Evolutionary conservation across 23 tunicate species (phyloP).

Genomic region (Diplosoma virens): DNA sequence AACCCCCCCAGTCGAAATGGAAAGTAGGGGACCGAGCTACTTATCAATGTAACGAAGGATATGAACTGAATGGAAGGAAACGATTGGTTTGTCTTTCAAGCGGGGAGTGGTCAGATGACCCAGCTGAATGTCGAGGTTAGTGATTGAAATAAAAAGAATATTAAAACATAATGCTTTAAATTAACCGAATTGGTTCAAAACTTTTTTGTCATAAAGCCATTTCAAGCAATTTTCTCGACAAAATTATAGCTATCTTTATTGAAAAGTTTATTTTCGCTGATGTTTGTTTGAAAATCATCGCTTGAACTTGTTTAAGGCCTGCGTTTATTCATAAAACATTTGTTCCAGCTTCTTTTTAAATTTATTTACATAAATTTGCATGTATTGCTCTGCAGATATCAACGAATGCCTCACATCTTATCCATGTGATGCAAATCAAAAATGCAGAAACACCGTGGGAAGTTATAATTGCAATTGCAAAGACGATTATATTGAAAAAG

Average conservation of each 20-base stretch:
- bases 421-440: slow-evolving; percentile 30
- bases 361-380: too few relatives aligned
- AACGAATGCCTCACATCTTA: slow-evolving; percentile 16
- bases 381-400: slow-evolving; percentile 13
- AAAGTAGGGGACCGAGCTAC: slow-evolving; percentile 2
- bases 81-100: slow-evolving; percentile 10
- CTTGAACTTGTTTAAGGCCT: too few relatives aligned
- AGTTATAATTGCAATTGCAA: slow-evolving; percentile 38
- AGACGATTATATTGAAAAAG: slow-evolving; percentile 22
- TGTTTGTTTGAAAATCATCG: too few relatives aligned
- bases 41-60: slow-evolving; percentile 37
- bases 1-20: background rate
- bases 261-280: too few relatives aligned
- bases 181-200: too few relatives aligned
- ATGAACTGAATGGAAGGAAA: slow-evolving; percentile 9
- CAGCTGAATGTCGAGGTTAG: slow-evolving; percentile 22
- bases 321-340: too few relatives aligned
- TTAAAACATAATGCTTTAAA: too few relatives aligned
- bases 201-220: too few relatives aligned
- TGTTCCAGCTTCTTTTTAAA: too few relatives aligned
- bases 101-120: slow-evolving; percentile 27
- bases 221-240: too few relatives aligned
- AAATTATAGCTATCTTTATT: too few relatives aligned
- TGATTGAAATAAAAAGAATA: too few relatives aligned
- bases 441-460: slow-evolving; percentile 31